A percentile compares a stretch with the other conserved stretches of the same genome.
phyloP scores from a whole-genome alignment of 2,888 invertebrate genomes.

The Hydriomena furcata region DNA sequence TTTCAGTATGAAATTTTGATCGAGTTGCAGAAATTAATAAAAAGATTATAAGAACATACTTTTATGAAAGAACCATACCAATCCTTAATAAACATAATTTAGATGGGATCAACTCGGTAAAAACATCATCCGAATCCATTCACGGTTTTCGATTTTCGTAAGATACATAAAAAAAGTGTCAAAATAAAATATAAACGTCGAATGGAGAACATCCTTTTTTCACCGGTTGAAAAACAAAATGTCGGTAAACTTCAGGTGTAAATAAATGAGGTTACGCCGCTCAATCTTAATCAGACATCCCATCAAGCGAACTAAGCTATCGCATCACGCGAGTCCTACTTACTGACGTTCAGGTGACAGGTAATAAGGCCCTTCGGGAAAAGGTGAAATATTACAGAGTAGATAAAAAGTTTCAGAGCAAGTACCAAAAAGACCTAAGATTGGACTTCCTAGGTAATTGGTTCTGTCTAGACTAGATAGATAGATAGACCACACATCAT shows the following conservation, averaged over 20 bases:
- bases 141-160: too few relatives aligned
- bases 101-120: too few relatives aligned
- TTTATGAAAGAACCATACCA: too few relatives aligned
- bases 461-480: too few relatives aligned
- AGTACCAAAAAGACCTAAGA: not conserved
- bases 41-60: too few relatives aligned
- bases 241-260: constrained; percentile 3
- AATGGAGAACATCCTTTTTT: not conserved
- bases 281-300: constrained; percentile 35
- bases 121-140: too few relatives aligned
- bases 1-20: too few relatives aligned
- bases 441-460: not conserved
- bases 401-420: not conserved
- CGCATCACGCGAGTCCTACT: constrained; percentile 34
- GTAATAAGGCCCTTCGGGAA: constrained; percentile 9
- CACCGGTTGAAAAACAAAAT: constrained; percentile 11
- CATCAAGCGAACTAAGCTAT: constrained; percentile 28
- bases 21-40: too few relatives aligned
- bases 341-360: constrained; percentile 14
- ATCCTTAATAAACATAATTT: too few relatives aligned
- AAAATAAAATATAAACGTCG: too few relatives aligned
- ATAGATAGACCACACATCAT: too few relatives aligned
- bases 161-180: too few relatives aligned
- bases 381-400: constrained; percentile 5
- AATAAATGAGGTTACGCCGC: constrained; percentile 32